A percentile compares a stretch with the other conserved stretches of the same genome.
These are phyloP conservation scores for Brachypalpus laphriformis DNA, from an alignment of 2,888 invertebrate genomes.

Conservation along the genomic window DNA sequence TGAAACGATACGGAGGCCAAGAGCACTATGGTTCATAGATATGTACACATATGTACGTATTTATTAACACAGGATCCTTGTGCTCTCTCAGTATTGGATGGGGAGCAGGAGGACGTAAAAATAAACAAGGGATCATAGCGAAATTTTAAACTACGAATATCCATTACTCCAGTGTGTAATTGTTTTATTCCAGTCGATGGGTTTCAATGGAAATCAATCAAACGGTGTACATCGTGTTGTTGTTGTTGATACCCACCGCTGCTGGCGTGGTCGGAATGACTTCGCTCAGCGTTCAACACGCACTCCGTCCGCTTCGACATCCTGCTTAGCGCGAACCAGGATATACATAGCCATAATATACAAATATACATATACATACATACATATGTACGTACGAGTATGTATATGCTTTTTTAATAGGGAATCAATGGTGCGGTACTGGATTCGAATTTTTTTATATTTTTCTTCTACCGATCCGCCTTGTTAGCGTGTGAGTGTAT, in stretches of 20 bases:
- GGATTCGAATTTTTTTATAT: not conserved
- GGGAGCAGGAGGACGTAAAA: slow-evolving; percentile 26
- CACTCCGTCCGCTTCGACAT: slow-evolving; percentile 17
- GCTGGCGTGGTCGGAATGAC: not conserved
- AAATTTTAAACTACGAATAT: slow-evolving; percentile 71
- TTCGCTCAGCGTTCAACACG: not conserved
- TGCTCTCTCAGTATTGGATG: slow-evolving; percentile 3
- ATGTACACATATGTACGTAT: not conserved
- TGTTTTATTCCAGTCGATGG: slow-evolving; percentile 77
- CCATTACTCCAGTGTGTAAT: slow-evolving; percentile 76
- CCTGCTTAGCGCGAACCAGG: slow-evolving; percentile 21
- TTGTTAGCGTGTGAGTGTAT: not conserved
- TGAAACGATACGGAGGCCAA: slow-evolving; percentile 54
- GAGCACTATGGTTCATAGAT: not conserved
- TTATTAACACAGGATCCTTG: not conserved
- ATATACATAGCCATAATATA: not conserved
- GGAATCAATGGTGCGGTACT: slow-evolving; percentile 17
- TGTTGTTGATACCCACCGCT: slow-evolving; percentile 9
- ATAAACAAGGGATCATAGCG: slow-evolving; percentile 56
- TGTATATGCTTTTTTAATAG: not conserved
- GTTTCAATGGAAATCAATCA: slow-evolving; percentile 75
- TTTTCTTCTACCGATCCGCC: not conserved
- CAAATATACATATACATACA: not conserved
- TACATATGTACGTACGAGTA: not conserved
- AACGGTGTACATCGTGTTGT: slow-evolving; percentile 40